Evolutionary conservation across 2,888 invertebrate species (phyloP).

Genomic region (Julus scandinavius): DNA sequence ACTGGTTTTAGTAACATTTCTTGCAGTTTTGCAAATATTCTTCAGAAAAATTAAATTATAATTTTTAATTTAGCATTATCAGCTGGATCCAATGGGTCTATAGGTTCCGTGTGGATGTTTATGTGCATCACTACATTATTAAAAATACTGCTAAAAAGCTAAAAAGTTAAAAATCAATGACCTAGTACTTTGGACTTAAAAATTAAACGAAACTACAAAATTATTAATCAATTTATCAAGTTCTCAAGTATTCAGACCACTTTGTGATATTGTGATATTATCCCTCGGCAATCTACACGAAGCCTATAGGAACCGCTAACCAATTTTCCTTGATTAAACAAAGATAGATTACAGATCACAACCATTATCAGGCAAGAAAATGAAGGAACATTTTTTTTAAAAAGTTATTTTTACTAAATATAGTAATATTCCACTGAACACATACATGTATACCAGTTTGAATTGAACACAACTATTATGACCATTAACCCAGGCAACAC

Average conservation of each 20-base stretch:
- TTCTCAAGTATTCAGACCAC: no score
- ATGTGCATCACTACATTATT: not conserved
- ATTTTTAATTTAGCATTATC: no score
- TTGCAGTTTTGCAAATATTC: not conserved
- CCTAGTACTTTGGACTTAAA: no score
- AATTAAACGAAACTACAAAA: no score
- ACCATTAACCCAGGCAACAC: not conserved
- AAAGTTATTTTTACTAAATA: not conserved
- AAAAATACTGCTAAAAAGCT: no score
- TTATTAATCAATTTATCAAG: no score
- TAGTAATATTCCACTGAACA: not conserved
- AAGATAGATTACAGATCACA: not conserved
- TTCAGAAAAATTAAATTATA: no score
- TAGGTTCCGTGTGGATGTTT: not conserved
- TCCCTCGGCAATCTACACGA: not conserved
- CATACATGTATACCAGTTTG: not conserved
- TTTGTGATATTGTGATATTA: no score
- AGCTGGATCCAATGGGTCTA: not conserved
- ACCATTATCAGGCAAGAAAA: not conserved
- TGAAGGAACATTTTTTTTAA: not conserved
- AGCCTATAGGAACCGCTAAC: not conserved
- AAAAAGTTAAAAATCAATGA: no score
- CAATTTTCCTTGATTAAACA: not conserved
- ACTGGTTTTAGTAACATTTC: not conserved
- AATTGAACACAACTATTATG: conserved; percentile 1